Evolutionary conservation across 2,113 vertebrate genomes (phyloP).

Genomic region (Tamias sibiricus): DNA sequence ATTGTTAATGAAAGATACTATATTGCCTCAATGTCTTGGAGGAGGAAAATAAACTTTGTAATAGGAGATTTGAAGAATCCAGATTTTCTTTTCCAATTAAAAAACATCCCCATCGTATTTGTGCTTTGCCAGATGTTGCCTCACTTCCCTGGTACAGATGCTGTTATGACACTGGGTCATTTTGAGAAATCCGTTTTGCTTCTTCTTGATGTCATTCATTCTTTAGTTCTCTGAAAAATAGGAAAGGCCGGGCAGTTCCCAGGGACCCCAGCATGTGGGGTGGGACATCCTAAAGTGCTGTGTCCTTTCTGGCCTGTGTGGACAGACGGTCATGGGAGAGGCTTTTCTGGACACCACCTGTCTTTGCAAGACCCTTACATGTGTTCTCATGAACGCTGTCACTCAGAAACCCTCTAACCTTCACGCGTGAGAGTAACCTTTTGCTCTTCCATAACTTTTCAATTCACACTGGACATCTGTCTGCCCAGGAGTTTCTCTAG

Average conservation of each 20-base stretch:
- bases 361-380: background rate
- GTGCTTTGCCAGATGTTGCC: background rate
- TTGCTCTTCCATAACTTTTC: background rate
- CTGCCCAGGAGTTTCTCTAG: background rate
- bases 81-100: slow-evolving; percentile 56
- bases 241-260: background rate
- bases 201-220: background rate
- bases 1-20: slow-evolving; percentile 74
- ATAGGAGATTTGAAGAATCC: slow-evolving; percentile 10
- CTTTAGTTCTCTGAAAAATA: background rate
- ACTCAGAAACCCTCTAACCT: background rate
- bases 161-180: background rate
- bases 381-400: too few relatives aligned
- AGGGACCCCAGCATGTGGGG: fast-evolving
- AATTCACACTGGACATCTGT: background rate
- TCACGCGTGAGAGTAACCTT: background rate
- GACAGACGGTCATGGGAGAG: background rate
- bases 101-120: slow-evolving; percentile 3
- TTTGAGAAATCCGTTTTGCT: slow-evolving; percentile 41
- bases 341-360: background rate
- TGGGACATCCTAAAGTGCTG: background rate
- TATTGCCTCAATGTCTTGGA: slow-evolving; percentile 70
- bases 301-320: background rate
- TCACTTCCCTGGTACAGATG: background rate
- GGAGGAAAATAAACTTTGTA: slow-evolving; percentile 60